phyloP scores from a whole-genome alignment of 1,140 invertebrate species.

The Apis laboriosa region DNA sequence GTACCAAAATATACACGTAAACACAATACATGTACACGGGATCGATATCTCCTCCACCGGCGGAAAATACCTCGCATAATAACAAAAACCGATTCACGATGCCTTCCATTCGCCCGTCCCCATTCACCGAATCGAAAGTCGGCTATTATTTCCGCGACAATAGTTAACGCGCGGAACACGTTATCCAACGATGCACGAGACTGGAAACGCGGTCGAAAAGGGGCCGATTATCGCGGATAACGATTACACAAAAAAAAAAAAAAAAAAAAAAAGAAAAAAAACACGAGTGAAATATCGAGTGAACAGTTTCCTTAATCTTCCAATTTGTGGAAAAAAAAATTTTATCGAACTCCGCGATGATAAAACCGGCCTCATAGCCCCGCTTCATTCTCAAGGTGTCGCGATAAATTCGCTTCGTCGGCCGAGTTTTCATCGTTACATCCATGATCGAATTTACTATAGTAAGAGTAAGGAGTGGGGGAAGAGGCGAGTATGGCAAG shows the following conservation, averaged over 20 bases:
- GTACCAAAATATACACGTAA: no score
- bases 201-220: background rate
- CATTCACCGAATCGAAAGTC: background rate
- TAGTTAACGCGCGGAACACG: background rate
- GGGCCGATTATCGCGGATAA: background rate
- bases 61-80: background rate
- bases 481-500: background rate
- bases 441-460: no score
- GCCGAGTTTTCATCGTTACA: conserved; percentile 37
- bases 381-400: background rate
- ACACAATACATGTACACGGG: no score
- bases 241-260: background rate
- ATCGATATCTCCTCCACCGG: no score
- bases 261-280: background rate
- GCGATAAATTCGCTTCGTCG: conserved; percentile 43
- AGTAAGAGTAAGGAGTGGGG: no score
- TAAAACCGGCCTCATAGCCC: no score
- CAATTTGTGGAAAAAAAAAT: conserved; percentile 3
- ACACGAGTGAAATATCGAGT: background rate
- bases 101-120: background rate
- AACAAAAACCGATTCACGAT: background rate
- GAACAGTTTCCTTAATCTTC: conserved; percentile 10
- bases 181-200: background rate
- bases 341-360: background rate
- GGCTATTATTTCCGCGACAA: background rate